A percentile compares a stretch with the other conserved stretches of the same genome.
Evolutionary conservation across 2,888 invertebrate genomes (phyloP).

Genomic region (Unio pictorum): DNA sequence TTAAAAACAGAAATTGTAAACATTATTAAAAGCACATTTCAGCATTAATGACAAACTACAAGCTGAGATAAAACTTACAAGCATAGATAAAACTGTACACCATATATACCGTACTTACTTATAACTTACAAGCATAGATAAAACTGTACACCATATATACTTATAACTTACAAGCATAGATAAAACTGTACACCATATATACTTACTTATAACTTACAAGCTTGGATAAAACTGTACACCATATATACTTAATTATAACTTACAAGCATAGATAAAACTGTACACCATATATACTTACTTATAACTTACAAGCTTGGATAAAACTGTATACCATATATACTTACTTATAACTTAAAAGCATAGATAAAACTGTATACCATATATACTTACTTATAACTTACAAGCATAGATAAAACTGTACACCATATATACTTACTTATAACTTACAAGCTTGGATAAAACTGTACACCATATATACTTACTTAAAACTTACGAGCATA

Average conservation of each 20-base stretch:
- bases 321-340: not conserved
- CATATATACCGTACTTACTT: not conserved
- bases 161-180: not conserved
- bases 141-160: not conserved
- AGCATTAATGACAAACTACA: not conserved
- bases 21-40: not conserved
- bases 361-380: not conserved
- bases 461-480: not conserved
- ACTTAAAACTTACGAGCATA: too few species aligned
- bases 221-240: not conserved
- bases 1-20: conserved; percentile 23
- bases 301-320: not conserved
- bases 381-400: too few species aligned
- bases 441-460: not conserved
- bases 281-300: not conserved
- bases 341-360: too few species aligned
- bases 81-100: not conserved
- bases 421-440: not conserved
- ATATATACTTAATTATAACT: not conserved
- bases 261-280: not conserved
- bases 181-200: not conserved
- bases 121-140: not conserved
- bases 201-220: too few species aligned
- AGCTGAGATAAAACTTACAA: not conserved
- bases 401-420: not conserved